These are phyloP conservation scores for Flexamia atlantica DNA, from an alignment of 2,888 invertebrate genomes.

Conservation along the genomic window DNA sequence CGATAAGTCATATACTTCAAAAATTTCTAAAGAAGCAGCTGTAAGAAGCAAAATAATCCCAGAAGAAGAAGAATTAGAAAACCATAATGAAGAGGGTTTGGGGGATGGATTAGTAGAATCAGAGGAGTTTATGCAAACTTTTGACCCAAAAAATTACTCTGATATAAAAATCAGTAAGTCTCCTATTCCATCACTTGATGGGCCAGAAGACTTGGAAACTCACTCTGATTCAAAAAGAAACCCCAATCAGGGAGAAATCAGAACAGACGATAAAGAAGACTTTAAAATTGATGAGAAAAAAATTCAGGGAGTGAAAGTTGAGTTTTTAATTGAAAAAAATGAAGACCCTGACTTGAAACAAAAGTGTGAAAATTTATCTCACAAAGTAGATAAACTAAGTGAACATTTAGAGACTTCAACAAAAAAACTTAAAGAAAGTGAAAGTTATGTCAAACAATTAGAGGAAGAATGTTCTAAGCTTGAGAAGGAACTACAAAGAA, in stretches of 20 bases:
- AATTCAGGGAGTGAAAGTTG: neutral
- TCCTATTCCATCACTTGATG: no score
- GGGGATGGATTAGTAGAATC: neutral
- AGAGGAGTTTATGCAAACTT: neutral
- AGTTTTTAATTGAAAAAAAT: neutral
- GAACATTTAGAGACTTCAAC: neutral
- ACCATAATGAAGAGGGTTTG: no score
- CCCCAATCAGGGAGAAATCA: no score
- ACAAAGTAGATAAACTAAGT: neutral
- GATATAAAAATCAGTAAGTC: no score
- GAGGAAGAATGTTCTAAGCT: slow-evolving; percentile 9
- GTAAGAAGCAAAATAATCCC: no score
- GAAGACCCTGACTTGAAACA: slow-evolving; percentile 3
- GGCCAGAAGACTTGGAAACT: no score
- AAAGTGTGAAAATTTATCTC: neutral
- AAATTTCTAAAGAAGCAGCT: no score
- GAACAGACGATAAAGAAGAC: neutral
- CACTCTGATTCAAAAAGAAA: no score
- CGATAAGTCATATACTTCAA: no score
- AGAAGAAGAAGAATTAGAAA: no score
- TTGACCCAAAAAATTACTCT: no score
- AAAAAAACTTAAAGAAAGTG: neutral
- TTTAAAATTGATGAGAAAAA: neutral
- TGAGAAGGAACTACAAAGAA: neutral
- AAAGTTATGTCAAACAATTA: neutral